Conservation (phyloP, 2,797 vertebrate genomes). For the Lophius americanus region DNA sequence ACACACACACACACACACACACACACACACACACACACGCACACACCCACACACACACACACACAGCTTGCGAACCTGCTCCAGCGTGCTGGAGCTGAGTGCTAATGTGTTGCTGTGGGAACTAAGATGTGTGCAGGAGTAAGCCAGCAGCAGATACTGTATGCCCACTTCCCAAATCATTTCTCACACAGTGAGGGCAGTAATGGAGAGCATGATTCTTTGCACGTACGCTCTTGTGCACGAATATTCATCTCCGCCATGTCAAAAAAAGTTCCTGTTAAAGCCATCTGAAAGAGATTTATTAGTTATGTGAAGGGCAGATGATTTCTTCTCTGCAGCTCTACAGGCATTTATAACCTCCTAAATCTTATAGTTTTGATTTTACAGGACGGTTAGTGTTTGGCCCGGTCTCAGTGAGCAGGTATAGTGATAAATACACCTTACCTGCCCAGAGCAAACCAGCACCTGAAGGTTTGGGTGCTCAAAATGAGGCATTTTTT, state of each 20-base stretch:
- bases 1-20: conserved; percentile 3
- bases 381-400: neutral
- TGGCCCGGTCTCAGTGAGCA: neutral
- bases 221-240: conserved; percentile 4
- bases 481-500: neutral
- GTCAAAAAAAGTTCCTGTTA: neutral
- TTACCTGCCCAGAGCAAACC: no score
- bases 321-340: neutral
- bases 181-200: conserved; percentile 28
- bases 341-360: neutral
- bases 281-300: neutral
- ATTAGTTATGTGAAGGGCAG: neutral
- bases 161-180: conserved; percentile 35
- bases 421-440: no score
- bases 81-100: conserved; percentile 25
- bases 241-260: conserved; percentile 7
- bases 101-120: conserved; percentile 68
- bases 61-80: conserved; percentile 31
- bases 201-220: conserved; percentile 2
- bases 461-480: no score
- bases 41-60: no score
- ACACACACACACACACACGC: conserved; percentile 1
- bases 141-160: conserved; percentile 46
- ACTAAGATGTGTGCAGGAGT: conserved; percentile 51
- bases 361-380: neutral